Percentiles rank a stretch among this genome's conserved stretches.
Conservation (phyloP, 2,113 vertebrate genomes). For the Melospiza georgiana region DNA sequence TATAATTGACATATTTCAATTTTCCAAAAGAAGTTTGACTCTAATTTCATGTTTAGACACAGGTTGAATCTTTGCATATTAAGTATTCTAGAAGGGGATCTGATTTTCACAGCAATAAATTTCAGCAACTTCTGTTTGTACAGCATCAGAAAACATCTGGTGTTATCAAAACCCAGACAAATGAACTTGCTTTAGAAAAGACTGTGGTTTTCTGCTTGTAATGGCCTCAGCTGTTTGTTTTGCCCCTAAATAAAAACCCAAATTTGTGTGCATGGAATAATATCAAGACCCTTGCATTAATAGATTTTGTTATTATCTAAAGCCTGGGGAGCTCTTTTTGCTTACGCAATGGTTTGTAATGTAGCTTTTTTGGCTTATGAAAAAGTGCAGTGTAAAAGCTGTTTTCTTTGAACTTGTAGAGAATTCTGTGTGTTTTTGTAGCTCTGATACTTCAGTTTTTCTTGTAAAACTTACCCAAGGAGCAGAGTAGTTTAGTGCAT, state of each 20-base stretch:
- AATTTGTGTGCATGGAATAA: not conserved
- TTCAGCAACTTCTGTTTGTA: conserved; percentile 53
- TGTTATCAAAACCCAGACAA: conserved; percentile 40
- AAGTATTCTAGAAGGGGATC: conserved; percentile 40
- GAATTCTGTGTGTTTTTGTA: not conserved
- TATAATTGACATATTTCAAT: conserved; percentile 19
- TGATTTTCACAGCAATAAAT: conserved; percentile 58
- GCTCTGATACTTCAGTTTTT: not conserved
- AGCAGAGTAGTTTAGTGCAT: not conserved
- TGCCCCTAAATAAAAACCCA: not conserved
- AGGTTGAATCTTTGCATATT: conserved; percentile 39
- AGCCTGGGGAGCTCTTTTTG: not conserved
- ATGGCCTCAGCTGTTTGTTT: conserved; percentile 17
- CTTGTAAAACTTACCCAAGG: not conserved
- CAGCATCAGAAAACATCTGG: conserved; percentile 57
- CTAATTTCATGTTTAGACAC: conserved; percentile 40
- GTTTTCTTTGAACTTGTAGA: not conserved
- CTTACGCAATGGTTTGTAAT: not conserved
- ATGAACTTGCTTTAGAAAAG: not conserved
- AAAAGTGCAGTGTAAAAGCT: not conserved
- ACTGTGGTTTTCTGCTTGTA: not conserved
- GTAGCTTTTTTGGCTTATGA: not conserved
- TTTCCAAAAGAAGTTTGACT: conserved; percentile 20
- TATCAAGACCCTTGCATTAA: not conserved
- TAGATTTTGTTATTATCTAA: not conserved